These are phyloP conservation scores for Osmoderma eremita DNA, from an alignment of 2,888 invertebrate species.

Conservation along the genomic window DNA sequence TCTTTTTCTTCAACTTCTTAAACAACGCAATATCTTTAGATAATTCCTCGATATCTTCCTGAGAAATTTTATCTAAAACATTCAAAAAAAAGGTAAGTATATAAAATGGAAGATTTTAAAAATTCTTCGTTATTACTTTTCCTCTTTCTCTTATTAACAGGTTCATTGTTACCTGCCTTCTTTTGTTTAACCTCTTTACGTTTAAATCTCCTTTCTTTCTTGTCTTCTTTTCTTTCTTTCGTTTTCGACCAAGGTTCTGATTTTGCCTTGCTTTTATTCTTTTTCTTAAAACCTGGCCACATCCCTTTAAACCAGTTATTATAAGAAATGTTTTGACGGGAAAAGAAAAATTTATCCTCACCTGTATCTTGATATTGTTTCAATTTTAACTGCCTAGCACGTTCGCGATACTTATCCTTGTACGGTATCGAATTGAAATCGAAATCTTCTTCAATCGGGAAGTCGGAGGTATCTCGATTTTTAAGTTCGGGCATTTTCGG, in stretches of 20 bases:
- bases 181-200: constrained; percentile 70
- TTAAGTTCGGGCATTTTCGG: constrained; percentile 97
- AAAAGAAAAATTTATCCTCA: constrained; percentile 73
- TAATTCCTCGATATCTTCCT: constrained; percentile 80
- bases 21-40: constrained; percentile 84
- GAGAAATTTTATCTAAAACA: constrained; percentile 65
- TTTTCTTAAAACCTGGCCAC: constrained; percentile 62
- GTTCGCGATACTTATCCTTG: constrained; percentile 81
- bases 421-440: constrained; percentile 82
- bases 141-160: constrained; percentile 62
- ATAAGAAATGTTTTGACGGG: constrained; percentile 9
- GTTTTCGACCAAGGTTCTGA: constrained; percentile 82
- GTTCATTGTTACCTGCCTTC: constrained; percentile 62
- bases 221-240: constrained; percentile 76
- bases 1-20: constrained; percentile 87
- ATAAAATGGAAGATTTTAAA: background rate
- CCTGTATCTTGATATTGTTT: constrained; percentile 78
- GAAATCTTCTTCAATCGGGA: constrained; percentile 69
- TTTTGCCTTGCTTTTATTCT: constrained; percentile 63
- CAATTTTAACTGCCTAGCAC: constrained; percentile 76
- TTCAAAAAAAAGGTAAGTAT: constrained; percentile 23
- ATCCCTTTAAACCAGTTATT: constrained; percentile 46
- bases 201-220: constrained; percentile 70
- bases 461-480: constrained; percentile 68
- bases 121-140: constrained; percentile 54